These are phyloP conservation scores for Dryobotodes eremita DNA, from an alignment of 2,888 invertebrate species.

Conservation along the genomic window DNA sequence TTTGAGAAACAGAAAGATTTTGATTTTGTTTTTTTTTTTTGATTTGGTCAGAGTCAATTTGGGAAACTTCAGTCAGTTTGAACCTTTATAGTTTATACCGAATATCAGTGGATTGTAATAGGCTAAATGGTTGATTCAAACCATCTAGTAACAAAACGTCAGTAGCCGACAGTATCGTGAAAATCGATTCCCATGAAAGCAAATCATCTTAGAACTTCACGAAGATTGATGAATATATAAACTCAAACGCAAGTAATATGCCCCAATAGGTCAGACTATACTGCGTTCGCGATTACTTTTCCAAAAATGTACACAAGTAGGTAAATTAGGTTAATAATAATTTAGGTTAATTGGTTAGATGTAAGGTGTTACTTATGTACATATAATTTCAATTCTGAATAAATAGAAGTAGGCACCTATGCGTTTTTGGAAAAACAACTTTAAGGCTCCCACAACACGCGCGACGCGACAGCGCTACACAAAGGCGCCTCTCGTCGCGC, in stretches of 20 bases:
- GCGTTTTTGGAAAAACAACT: neutral
- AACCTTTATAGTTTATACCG: too few relatives aligned
- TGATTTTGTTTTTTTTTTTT: too few relatives aligned
- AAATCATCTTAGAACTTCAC: conserved; percentile 11
- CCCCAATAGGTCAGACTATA: conserved; percentile 11
- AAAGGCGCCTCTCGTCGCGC: too few relatives aligned
- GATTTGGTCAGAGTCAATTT: too few relatives aligned
- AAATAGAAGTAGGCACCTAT: too few relatives aligned
- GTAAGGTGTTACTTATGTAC: too few relatives aligned
- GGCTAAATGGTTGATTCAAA: neutral
- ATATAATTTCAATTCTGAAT: too few relatives aligned
- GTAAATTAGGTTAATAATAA: too few relatives aligned
- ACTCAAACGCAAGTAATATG: neutral
- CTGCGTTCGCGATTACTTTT: neutral
- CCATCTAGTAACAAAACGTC: neutral
- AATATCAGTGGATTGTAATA: neutral
- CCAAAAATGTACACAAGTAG: neutral
- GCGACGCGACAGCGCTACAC: too few relatives aligned
- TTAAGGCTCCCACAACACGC: too few relatives aligned
- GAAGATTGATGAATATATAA: conserved; percentile 37
- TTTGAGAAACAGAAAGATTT: too few relatives aligned
- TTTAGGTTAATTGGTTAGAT: too few relatives aligned
- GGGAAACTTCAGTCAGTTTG: neutral
- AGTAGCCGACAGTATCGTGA: neutral
- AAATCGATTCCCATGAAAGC: conserved; percentile 12